A percentile compares a stretch with the other conserved stretches of the same genome.
phyloP scores from a whole-genome alignment of 2,113 vertebrate genomes.

The Sturnira hondurensis region DNA sequence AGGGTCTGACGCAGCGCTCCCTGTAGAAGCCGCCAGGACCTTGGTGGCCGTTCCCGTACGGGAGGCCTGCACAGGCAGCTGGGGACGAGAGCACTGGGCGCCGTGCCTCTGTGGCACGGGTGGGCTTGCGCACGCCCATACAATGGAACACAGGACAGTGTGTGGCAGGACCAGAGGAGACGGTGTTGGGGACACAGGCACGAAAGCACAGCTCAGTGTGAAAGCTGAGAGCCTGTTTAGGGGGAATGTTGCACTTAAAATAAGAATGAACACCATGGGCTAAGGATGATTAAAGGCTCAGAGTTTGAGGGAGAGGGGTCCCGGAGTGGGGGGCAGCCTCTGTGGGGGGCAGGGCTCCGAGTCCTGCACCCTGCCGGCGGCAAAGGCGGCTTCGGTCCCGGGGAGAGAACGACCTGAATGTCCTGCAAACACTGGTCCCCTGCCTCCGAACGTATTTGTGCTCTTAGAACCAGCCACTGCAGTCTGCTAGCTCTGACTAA shows the following conservation, averaged over 20 bases:
- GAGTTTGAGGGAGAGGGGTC: neutral
- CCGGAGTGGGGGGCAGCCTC: neutral
- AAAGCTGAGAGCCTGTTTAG: neutral
- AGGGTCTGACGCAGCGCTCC: neutral
- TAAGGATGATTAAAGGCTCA: slow-evolving; percentile 8
- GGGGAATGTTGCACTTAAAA: neutral
- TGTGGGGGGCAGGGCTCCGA: neutral
- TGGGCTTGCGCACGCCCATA: neutral
- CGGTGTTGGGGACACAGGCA: rapidly evolving
- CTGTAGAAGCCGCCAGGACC: neutral
- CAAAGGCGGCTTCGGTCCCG: neutral
- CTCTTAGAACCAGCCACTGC: neutral
- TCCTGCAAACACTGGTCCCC: neutral
- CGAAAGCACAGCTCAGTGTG: neutral
- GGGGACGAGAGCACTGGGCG: neutral
- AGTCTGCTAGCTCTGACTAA: neutral
- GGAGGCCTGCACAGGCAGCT: neutral
- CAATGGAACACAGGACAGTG: neutral
- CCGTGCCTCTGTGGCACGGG: neutral
- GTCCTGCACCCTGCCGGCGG: neutral
- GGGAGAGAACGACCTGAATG: neutral
- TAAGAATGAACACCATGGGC: neutral
- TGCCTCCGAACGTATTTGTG: neutral
- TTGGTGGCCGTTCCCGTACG: neutral
- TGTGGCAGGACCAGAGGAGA: neutral